These are phyloP conservation scores for Hippoglossus stenolepis DNA, from an alignment of 2,113 vertebrate species.

Conservation along the genomic window DNA sequence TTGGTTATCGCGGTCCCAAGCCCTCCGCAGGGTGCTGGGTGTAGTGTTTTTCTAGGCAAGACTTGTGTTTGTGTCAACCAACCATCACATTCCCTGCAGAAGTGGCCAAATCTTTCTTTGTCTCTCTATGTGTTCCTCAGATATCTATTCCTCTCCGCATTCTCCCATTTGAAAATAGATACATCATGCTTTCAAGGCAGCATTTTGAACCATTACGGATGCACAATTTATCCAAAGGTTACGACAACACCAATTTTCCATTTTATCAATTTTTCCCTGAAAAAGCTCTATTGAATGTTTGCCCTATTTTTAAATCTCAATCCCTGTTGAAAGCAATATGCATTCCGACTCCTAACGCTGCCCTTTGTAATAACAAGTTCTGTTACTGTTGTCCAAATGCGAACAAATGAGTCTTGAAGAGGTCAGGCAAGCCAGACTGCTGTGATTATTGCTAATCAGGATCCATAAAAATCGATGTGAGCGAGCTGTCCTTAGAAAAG, in stretches of 20 bases:
- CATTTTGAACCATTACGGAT: conserved; percentile 10
- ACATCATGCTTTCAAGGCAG: conserved; percentile 12
- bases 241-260: conserved; percentile 8
- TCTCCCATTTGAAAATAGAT: conserved; percentile 43
- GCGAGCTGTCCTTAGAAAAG: neutral
- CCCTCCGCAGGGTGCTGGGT: conserved; percentile 59
- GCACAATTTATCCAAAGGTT: conserved; percentile 23
- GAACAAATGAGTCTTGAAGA: conserved; percentile 50
- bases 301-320: conserved; percentile 1
- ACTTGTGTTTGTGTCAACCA: conserved; percentile 63
- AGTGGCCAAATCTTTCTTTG: conserved; percentile 35
- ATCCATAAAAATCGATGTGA: conserved; percentile 40
- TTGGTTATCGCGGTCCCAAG: conserved; percentile 56
- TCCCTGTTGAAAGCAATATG: conserved; percentile 3
- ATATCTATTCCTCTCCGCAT: conserved; percentile 48
- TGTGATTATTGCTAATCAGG: conserved; percentile 48
- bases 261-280: neutral
- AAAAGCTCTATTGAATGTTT: conserved; percentile 5
- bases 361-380: conserved; percentile 39
- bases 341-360: conserved; percentile 7
- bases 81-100: conserved; percentile 64
- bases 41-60: conserved; percentile 53
- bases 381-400: conserved; percentile 47
- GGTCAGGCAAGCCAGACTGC: conserved; percentile 38
- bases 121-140: conserved; percentile 13